Conservation (phyloP, 1,140 invertebrate genomes). For the Lepidotrigona ventralis region DNA sequence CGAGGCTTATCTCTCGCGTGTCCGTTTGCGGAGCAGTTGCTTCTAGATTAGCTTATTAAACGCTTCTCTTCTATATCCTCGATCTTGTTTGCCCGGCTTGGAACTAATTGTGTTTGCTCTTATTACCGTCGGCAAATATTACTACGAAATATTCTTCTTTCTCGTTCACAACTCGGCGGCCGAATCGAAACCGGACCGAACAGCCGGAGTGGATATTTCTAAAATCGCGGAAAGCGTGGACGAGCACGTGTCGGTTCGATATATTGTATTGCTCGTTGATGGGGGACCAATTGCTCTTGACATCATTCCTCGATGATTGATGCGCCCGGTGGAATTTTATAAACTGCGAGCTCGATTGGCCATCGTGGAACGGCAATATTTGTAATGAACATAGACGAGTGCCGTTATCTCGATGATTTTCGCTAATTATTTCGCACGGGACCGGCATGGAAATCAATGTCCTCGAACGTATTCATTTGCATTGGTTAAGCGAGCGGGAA, state of each 20-base stretch:
- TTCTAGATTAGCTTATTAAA: slow-evolving; percentile 17
- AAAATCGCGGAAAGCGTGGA: background rate
- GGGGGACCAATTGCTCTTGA: background rate
- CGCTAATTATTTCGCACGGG: background rate
- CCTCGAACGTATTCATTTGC: slow-evolving; percentile 25
- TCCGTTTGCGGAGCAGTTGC: background rate
- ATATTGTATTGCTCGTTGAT: background rate
- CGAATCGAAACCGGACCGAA: background rate
- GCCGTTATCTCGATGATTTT: background rate
- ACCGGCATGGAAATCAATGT: background rate
- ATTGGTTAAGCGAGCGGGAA: slow-evolving; percentile 8
- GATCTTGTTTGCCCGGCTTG: background rate
- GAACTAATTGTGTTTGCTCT: background rate
- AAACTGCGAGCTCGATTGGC: background rate
- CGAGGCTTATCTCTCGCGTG: slow-evolving; percentile 11
- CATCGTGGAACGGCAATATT: background rate
- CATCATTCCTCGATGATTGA: background rate
- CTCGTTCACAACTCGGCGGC: background rate
- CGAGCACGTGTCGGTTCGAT: background rate
- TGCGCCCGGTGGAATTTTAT: background rate
- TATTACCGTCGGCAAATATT: background rate
- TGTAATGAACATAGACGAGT: background rate
- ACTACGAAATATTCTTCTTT: background rate
- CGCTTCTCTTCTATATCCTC: background rate
- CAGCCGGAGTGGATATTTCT: background rate